Base-by-base conservation (phyloP, 2,797 vertebrate genomes). In the Eurystomus glaucurus region DNA sequence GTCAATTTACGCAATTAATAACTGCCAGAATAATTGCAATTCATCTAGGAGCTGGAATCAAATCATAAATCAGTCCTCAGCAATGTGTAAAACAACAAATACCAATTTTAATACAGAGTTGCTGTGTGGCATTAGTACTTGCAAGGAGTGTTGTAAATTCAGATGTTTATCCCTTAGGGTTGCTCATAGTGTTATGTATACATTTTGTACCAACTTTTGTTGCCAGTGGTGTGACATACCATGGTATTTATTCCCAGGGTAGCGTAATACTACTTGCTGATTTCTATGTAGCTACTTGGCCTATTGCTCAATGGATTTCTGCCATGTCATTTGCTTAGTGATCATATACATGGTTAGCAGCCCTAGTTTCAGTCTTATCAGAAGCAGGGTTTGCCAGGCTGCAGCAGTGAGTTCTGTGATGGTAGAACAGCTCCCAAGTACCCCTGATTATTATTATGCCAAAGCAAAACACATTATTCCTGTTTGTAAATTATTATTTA, bases 21-120 rank as follows among this genome's bases (percentile, higher is more conserved):
- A 79, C 66, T 76, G 70, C 70, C 83, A 95, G 70, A 90, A 91
- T 84, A 79, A 78, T 61, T 88, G 61, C n/a, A 90, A 72, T 52
- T 92, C 61, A 84, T 90, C 86, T 86, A 86, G 69, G 39, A 92
- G 25, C 25, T 88, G 39, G 72, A 95, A 90, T 61, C 21, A 84
- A 55, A 69, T 54, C 0, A 0, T 81, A 90, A 88, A 96, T 86
- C 79, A 88, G 33, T 71, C 39, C 35, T 66, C 58, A 91, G 69
- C 46, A 75, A 62, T 7, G 43, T 41, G 58, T 66, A 79, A 86
- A 93, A 69, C 66, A 93, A 82, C 80, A 86, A 82, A 43, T 22
- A 61, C 15, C 43, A 37, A 45, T 66, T 87, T 86, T n/a, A 74
- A 79, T 82, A 72, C 20, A 35, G 55, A 90, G 89, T 33, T 76